These are phyloP conservation scores for Spialia ferax DNA, from an alignment of 2,888 invertebrate genomes.

Conservation along the genomic window DNA sequence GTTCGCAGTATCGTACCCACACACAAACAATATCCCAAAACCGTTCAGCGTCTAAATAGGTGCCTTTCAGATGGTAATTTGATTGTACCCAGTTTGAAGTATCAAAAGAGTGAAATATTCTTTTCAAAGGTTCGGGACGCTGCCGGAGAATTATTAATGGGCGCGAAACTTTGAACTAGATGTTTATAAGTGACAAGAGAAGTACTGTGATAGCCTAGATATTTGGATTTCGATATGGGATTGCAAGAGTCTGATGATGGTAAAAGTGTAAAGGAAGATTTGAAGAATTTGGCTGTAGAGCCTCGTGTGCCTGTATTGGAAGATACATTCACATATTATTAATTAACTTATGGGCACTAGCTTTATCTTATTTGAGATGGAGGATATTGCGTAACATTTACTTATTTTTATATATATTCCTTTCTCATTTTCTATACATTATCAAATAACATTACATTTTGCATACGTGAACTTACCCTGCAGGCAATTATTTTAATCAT, in stretches of 20 bases:
- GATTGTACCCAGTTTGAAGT: slow-evolving; percentile 75
- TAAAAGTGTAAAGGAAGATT: background rate
- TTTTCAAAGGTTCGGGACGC: slow-evolving; percentile 72
- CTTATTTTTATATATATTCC: no score
- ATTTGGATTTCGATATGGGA: background rate
- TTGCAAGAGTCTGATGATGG: background rate
- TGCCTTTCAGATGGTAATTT: slow-evolving; percentile 81
- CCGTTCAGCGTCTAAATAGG: slow-evolving; percentile 69
- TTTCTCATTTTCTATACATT: no score
- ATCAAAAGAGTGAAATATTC: slow-evolving; percentile 80
- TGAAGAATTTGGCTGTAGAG: no score
- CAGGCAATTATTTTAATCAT: no score
- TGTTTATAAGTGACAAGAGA: slow-evolving; percentile 28
- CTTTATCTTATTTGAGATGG: no score
- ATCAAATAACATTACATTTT: no score
- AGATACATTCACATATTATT: no score
- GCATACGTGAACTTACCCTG: no score
- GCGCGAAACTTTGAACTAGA: slow-evolving; percentile 66
- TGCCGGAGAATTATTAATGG: slow-evolving; percentile 78
- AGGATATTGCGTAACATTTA: no score
- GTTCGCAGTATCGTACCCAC: slow-evolving; percentile 28
- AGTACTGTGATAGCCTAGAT: background rate
- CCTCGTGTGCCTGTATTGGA: no score
- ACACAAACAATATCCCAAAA: slow-evolving; percentile 63
- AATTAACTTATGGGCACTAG: no score